Conservation (phyloP, 2,888 invertebrate species). For the Pollenia amentaria region DNA sequence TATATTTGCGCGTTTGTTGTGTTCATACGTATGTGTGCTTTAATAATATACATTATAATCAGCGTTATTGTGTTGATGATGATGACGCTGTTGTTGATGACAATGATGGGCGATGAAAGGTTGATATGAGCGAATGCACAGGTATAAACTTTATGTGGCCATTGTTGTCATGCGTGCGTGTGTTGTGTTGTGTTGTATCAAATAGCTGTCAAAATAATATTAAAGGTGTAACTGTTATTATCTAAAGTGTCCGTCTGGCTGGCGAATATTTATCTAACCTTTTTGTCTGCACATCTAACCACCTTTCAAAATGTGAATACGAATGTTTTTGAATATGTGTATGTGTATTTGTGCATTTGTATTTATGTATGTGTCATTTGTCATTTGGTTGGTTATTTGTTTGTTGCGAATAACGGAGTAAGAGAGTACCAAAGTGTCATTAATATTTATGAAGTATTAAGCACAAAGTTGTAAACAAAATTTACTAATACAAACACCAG, state of each 20-base stretch:
- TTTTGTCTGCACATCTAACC: constrained; percentile 6
- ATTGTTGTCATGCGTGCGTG: neutral
- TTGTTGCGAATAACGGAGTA: constrained; percentile 28
- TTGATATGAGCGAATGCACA: constrained; percentile 28
- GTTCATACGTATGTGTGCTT: constrained; percentile 9
- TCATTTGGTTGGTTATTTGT: constrained; percentile 57
- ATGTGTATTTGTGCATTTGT: neutral
- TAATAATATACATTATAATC: constrained; percentile 35
- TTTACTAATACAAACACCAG: constrained; percentile 57
- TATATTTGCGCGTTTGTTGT: neutral
- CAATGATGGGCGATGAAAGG: constrained; percentile 35
- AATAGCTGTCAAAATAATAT: constrained; percentile 47
- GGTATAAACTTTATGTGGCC: constrained; percentile 46
- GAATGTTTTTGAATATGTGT: neutral
- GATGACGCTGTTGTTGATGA: constrained; percentile 46
- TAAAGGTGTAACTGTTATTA: constrained; percentile 61
- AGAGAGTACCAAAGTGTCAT: constrained; percentile 61
- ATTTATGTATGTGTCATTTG: constrained; percentile 44
- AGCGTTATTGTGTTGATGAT: constrained; percentile 50
- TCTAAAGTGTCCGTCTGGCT: constrained; percentile 19
- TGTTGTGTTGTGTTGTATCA: neutral
- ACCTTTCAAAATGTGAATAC: neutral
- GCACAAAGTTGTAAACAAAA: constrained; percentile 68
- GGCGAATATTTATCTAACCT: constrained; percentile 33
- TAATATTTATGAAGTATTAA: constrained; percentile 74